phyloP scores from a whole-genome alignment of 2,113 vertebrate genomes.

The Limanda limanda region DNA sequence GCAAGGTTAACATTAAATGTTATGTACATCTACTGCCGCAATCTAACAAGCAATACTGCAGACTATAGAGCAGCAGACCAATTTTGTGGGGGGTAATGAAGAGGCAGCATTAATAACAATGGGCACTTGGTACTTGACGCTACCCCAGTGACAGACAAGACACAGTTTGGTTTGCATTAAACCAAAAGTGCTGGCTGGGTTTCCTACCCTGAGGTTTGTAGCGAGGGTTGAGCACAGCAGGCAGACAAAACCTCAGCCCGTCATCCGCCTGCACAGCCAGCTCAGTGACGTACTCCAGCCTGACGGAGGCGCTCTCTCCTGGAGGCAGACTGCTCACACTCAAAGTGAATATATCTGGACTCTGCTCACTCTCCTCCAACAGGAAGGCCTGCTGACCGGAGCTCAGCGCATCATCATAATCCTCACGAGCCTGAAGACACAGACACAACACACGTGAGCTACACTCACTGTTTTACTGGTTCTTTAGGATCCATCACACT shows the following conservation, averaged over 20 bases:
- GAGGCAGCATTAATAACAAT: no score
- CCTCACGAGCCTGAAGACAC: constrained; percentile 74
- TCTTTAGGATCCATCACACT: background rate
- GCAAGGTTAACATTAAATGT: no score
- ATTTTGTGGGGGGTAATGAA: no score
- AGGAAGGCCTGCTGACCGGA: constrained; percentile 85
- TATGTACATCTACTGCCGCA: no score
- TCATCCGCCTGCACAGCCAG: constrained; percentile 83
- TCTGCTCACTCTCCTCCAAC: constrained; percentile 81
- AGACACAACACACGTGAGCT: background rate
- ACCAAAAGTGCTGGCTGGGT: background rate
- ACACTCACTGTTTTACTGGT: background rate
- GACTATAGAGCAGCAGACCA: no score
- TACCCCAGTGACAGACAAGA: no score
- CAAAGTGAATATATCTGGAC: constrained; percentile 84
- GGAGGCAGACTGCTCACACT: constrained; percentile 85
- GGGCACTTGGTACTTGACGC: no score
- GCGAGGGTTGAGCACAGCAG: constrained; percentile 85
- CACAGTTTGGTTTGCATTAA: no score
- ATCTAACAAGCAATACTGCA: no score
- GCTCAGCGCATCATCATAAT: constrained; percentile 84
- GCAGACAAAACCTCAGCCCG: constrained; percentile 84
- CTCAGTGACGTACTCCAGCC: constrained; percentile 84
- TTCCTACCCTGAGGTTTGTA: constrained; percentile 81
- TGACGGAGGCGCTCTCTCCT: constrained; percentile 79